Evolutionary conservation across 1,140 invertebrate species (phyloP).

Genomic region (Heterodera schachtii): DNA sequence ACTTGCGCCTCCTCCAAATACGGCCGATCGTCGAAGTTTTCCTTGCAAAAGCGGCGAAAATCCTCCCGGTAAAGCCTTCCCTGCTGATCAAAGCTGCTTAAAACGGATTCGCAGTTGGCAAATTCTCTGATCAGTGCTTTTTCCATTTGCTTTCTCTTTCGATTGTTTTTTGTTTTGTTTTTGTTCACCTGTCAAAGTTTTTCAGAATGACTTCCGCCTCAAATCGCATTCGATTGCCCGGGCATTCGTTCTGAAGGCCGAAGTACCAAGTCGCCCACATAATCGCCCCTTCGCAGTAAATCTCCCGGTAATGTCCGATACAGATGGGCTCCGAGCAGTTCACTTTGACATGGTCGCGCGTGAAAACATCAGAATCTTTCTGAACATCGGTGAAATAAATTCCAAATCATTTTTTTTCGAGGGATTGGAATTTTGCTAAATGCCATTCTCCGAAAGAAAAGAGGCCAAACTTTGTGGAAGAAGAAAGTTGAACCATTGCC

Average conservation of each 20-base stretch:
- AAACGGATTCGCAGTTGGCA: no score
- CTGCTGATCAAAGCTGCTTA: neutral
- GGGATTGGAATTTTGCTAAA: neutral
- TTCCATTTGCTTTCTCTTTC: no score
- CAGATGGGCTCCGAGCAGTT: constrained; percentile 43
- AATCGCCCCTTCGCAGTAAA: constrained; percentile 40
- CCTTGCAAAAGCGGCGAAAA: constrained; percentile 39
- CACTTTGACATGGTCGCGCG: neutral
- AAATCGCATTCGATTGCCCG: constrained; percentile 38
- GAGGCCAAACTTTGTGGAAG: neutral
- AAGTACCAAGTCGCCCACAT: constrained; percentile 42
- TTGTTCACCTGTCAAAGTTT: constrained; percentile 41
- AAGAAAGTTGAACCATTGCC: neutral
- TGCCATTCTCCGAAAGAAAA: neutral
- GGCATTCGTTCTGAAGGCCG: constrained; percentile 38
- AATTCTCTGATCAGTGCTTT: neutral
- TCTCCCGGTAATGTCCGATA: constrained; percentile 35
- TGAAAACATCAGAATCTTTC: neutral
- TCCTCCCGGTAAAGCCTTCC: neutral
- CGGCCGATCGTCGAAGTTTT: constrained; percentile 36
- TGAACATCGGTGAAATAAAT: neutral
- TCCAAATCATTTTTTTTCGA: no score
- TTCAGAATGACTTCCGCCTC: constrained; percentile 29
- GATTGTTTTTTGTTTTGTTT: constrained; percentile 23
- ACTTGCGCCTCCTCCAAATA: constrained; percentile 39